Conservation (phyloP, 2,113 vertebrate genomes). For the Rhinolophus sinicus region DNA sequence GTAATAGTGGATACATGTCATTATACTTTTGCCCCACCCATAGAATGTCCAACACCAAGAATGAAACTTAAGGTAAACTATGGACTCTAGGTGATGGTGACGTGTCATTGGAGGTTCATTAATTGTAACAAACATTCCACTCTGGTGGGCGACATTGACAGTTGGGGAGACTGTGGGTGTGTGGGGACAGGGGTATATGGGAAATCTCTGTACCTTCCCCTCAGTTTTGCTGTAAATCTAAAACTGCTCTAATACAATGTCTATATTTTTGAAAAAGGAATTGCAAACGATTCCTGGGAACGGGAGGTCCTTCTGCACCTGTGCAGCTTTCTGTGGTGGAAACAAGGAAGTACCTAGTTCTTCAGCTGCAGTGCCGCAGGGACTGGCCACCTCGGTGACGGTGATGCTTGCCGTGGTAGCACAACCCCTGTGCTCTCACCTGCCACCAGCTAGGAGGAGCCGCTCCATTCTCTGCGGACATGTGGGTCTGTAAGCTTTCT, state of each 20-base stretch:
- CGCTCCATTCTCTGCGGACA: not conserved
- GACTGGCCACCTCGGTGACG: no score
- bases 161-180: no score
- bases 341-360: no score
- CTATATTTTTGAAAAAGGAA: not conserved
- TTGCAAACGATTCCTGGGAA: not conserved
- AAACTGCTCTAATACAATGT: not conserved
- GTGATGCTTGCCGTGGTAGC: no score
- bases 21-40: no score
- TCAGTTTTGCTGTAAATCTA: not conserved
- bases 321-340: not conserved
- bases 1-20: not conserved
- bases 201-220: not conserved
- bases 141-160: no score
- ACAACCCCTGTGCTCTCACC: no score
- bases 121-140: not conserved
- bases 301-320: not conserved
- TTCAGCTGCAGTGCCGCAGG: no score
- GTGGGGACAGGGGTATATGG: accelerated
- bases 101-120: accelerated
- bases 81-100: no score
- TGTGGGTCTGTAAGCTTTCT: accelerated
- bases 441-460: not conserved
- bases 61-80: not conserved
- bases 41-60: accelerated